Percentiles rank a stretch among this genome's conserved stretches.
phyloP scores from a whole-genome alignment of 1,140 invertebrate genomes.

The Drosophila equinoxialis region DNA sequence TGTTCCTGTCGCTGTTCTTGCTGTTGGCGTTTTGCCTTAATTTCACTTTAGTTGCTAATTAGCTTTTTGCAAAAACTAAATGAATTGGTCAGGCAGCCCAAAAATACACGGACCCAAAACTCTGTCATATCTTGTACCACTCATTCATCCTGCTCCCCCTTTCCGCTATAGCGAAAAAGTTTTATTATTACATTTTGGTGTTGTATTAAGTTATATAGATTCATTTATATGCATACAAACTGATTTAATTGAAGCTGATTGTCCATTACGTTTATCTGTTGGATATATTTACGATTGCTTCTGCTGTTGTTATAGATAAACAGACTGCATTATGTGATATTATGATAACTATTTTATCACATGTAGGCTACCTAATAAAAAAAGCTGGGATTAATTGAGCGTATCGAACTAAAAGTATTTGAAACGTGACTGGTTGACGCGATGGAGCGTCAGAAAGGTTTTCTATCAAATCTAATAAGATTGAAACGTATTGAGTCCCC shows the following conservation, averaged over 20 bases:
- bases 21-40: conserved; percentile 67
- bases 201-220: conserved; percentile 3
- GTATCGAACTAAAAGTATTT: too few relatives aligned
- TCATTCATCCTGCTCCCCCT: not conserved
- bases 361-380: too few relatives aligned
- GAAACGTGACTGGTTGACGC: too few relatives aligned
- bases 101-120: conserved; percentile 5
- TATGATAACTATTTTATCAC: too few relatives aligned
- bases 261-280: not conserved
- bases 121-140: not conserved
- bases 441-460: too few relatives aligned
- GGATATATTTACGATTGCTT: not conserved
- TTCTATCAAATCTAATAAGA: too few relatives aligned
- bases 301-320: not conserved
- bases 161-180: not conserved
- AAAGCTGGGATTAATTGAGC: too few relatives aligned
- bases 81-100: conserved; percentile 63
- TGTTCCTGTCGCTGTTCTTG: not conserved
- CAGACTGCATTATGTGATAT: not conserved
- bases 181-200: conserved; percentile 12
- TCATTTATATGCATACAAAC: conserved; percentile 10
- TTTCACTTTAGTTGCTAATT: conserved; percentile 81
- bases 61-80: conserved; percentile 73
- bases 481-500: too few relatives aligned
- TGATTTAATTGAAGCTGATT: conserved; percentile 12